Evolutionary conservation across 92 coral and sea anemone species (phyloP), one percentile per base, ranked within the genome.

Genomic region (Plumapathes pennacea): DNA sequence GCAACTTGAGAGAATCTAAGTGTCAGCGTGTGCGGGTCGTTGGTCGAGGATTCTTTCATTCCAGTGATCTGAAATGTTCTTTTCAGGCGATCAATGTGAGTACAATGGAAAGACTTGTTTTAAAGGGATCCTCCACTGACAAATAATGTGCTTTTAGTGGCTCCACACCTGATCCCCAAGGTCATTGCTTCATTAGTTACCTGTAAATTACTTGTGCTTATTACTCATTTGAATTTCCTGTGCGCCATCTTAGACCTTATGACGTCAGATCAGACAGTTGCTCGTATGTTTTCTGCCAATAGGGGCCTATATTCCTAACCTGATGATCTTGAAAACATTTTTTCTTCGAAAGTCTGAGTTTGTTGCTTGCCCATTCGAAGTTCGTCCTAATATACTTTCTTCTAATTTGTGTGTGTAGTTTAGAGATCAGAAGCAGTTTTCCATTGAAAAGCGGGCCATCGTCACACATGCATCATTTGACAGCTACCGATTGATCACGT

Each of bases 401-500:
- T n/a, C n/a, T n/a, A n/a, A n/a, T n/a, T n/a, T n/a, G n/a, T 31
- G 44, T 28, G 60, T 57, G 69, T 49, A 41, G 42, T 70, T 58
- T 64, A 18, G 49, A 57, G 70, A 65, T 40, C 50, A 50, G 38
- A 54, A 71, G 73, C 38, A 60, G 56, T 34, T 47, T 17, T 33
- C 82, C 9, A 28, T 52, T 38, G 34, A 50, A 23, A 76, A 38
- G 40, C 73, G 66, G 43, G 64, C 78, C 31, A 65, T 87, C 52
- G 69, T 78, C 12, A 67, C 86, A 4, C 76, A 63, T 46, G 97
- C 91, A 8, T 74, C 85, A 0, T 91, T 74, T 51, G 86, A 87
- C 60, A 91, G 91, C 20, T 80, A 50, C 46, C 89, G 97, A 15
- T 95, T 90, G 3, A 86, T 91, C 27, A 79, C 78, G 13, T 91